Base-by-base conservation (phyloP, 2,888 invertebrate genomes). In the Hypolimnas misippus region DNA sequence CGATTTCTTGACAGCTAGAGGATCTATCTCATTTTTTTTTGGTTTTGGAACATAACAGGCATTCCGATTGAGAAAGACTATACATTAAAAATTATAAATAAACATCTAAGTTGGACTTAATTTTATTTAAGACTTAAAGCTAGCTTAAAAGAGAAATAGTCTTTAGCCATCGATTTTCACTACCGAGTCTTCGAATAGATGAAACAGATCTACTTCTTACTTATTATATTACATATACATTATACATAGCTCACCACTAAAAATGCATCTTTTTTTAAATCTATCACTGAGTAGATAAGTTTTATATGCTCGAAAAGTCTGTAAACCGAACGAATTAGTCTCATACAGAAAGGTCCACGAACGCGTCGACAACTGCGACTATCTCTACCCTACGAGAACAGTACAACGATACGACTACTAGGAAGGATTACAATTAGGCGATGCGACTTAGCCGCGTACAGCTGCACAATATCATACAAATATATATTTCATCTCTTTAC, bases 291-390 rank as follows among this genome's bases (percentile, higher is more conserved):
- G 90, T 89, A 90, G 91, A 91, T 77, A 78, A 83, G 91, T 91
- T 90, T 86, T 75, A 90, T 92, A 91, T 90, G 83, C 87, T 89
- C 91, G 91, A 91, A 92, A 92, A 92, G 87, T 91, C 90, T 77
- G 75, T 77, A 78, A 87, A 87, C 86, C 86, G 86, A 88, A 82
- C 74, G 74, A 78, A 78, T 86, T 80, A 87, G 87, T 88, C 85
- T 86, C 84, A 83, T 78, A 78, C 76, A 76, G 71, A 75, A 71
- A 76, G 73, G 76, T 75, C 73, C 75, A 69, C 70, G 68, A 67
- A 67, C 73, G 75, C 76, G 74, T 68, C 69, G 69, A 62, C 67
- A 66, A 67, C 66, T 64, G 73, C 52, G 74, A 73, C 76, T 72
- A 66, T 75, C 74, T 72, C 78, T 78, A 76, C 77, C 77, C 79